phyloP scores from a whole-genome alignment of 2,113 vertebrate genomes.

The Phodopus roborovskii region DNA sequence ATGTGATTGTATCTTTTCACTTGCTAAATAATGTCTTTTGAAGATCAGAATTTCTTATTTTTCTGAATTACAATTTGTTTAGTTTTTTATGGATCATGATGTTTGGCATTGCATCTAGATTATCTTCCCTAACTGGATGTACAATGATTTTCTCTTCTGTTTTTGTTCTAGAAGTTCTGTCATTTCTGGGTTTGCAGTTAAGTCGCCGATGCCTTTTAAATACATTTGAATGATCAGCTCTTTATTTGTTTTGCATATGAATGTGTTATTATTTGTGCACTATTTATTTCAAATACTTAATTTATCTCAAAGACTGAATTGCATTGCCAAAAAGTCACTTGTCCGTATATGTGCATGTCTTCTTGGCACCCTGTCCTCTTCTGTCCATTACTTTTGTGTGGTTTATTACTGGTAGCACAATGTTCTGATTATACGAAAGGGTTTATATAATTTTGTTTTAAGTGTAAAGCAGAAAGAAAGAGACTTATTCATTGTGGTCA shows the following conservation, averaged over 20 bases:
- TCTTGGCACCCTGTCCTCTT: background rate
- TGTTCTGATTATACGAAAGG: background rate
- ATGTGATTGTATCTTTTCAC: background rate
- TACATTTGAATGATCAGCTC: background rate
- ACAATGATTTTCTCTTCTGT: background rate
- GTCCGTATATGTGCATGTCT: background rate
- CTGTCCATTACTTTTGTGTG: background rate
- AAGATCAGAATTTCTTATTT: background rate
- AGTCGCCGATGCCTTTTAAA: background rate
- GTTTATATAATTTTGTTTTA: background rate
- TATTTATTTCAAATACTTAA: background rate
- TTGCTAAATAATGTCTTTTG: background rate
- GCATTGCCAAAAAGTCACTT: background rate
- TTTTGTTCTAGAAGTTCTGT: constrained; percentile 35
- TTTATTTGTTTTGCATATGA: background rate
- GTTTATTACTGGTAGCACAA: background rate
- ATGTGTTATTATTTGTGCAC: background rate
- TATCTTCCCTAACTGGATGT: background rate
- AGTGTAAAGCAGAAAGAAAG: background rate
- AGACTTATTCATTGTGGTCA: background rate
- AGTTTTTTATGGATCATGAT: background rate
- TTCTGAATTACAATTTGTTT: background rate
- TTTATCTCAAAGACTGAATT: background rate
- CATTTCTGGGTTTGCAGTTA: background rate
- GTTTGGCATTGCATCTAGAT: background rate